phyloP scores from a whole-genome alignment of 2,113 vertebrate genomes.

The Xenopus borealis region DNA sequence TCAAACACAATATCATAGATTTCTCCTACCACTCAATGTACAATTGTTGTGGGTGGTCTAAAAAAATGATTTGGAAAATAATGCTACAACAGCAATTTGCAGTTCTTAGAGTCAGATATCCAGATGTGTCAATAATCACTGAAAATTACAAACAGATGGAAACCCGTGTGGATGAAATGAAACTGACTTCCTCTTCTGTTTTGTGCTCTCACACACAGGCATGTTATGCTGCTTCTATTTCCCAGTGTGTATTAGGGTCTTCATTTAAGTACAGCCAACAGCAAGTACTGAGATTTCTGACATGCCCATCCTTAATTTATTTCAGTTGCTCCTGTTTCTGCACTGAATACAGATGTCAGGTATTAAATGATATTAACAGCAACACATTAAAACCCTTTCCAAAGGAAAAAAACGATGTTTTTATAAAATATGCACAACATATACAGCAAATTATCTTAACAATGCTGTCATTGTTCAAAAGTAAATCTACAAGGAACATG shows the following conservation, averaged over 20 bases:
- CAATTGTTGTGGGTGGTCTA: constrained; percentile 76
- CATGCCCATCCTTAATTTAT: constrained; percentile 35
- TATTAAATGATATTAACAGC: constrained; percentile 26
- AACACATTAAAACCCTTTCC: constrained; percentile 2
- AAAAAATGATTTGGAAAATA: constrained; percentile 73
- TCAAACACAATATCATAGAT: constrained; percentile 61
- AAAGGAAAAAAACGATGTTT: neutral
- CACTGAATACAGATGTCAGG: constrained; percentile 38
- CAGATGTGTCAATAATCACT: constrained; percentile 83
- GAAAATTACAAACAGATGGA: constrained; percentile 79
- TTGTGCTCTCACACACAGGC: constrained; percentile 62
- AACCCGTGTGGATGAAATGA: constrained; percentile 70
- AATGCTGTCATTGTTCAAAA: constrained; percentile 29
- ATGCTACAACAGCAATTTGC: constrained; percentile 73
- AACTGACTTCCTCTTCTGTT: constrained; percentile 72
- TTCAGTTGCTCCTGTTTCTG: constrained; percentile 30
- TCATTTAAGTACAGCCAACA: constrained; percentile 40
- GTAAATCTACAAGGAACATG: constrained; percentile 29
- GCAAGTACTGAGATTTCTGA: constrained; percentile 18
- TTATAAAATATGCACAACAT: constrained; percentile 25
- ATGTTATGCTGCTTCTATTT: constrained; percentile 65
- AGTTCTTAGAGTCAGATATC: constrained; percentile 71
- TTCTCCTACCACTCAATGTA: constrained; percentile 64
- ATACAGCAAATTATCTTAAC: constrained; percentile 32
- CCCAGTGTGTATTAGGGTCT: constrained; percentile 44